phyloP scores from a whole-genome alignment of 2,113 vertebrate genomes.

The Hydrochoerus hydrochaeris region DNA sequence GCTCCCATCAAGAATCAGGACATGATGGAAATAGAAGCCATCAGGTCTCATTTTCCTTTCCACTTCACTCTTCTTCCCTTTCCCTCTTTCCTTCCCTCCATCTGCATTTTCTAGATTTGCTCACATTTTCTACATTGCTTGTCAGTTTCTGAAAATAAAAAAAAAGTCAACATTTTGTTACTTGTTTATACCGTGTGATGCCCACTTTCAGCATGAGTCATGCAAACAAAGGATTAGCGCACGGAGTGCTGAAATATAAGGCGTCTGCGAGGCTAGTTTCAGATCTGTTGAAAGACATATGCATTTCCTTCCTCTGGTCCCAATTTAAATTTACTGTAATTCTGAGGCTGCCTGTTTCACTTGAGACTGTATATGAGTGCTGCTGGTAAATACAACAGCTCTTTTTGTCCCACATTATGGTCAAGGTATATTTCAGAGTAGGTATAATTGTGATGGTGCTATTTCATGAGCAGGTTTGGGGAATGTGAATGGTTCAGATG shows the following conservation, averaged over 20 bases:
- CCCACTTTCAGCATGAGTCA: background rate
- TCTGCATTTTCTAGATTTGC: background rate
- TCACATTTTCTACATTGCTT: background rate
- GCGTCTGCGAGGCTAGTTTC: background rate
- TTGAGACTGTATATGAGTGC: background rate
- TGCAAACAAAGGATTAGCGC: background rate
- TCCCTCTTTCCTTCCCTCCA: background rate
- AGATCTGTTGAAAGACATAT: background rate
- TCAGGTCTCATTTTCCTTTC: background rate
- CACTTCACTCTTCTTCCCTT: background rate
- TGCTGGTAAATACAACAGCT: background rate
- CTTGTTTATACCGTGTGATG: background rate
- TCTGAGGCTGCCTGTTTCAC: background rate
- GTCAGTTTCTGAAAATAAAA: constrained; percentile 26
- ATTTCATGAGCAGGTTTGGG: background rate
- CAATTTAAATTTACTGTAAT: background rate
- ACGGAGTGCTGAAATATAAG: background rate
- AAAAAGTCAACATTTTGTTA: background rate
- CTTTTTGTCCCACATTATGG: background rate
- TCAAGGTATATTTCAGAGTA: background rate
- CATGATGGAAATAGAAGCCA: background rate
- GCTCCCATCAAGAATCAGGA: background rate
- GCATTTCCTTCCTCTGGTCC: constrained; percentile 10
- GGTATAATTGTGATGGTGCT: background rate
- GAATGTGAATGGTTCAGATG: background rate